Base-by-base conservation (phyloP, 2,888 invertebrate genomes). In the Rhyacophila evoluta region DNA sequence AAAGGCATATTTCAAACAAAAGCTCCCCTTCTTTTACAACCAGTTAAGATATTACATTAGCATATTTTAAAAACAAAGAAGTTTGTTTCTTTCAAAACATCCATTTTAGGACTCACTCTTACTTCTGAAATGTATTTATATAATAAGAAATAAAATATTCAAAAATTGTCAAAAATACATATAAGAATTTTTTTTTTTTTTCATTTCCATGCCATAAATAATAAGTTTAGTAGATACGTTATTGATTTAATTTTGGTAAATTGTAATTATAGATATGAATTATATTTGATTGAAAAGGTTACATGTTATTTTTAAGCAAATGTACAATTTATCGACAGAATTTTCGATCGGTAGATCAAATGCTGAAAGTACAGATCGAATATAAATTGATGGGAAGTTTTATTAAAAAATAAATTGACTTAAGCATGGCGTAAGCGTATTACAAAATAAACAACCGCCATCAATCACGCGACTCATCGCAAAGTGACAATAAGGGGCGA, bases 1-100 rank as follows among this genome's bases (percentile, higher is more conserved):
- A 41, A 37, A 72, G 37, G 4, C 25, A 37, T 72, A 72, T 72
- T 72, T 72, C 36, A 72, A 72, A 72, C 33, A 37, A 72, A 36
- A 15, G 5, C 33, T 38, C 37, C 75, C 38, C 38, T 72, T 78
- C 38, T 55, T 67, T 81, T 76, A 79, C 77, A 78, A 74, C 75
- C 77, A 75, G 79, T 79, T 82, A 82, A 82, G 80, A 80, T 80
- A 82, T 82, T 82, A 75, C 82, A 82, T 82, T 82, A 82, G 79
- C 82, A 82, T 82, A 82, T 82, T 82, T 78, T 80, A 70, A 79
- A 80, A 80, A 80, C 74, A 78, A 79, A 77, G 77, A 77, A 77
- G 39, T 79, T 74, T 72, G 76, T 79, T 78, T 80, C 77, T 80
- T 79, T 82, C 80, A 80, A 70, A 75, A 78, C 38, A 55, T 55